Percentiles rank a stretch among this genome's conserved stretches.
Evolutionary conservation across 2,113 vertebrate species (phyloP).

Genomic region (Dendrocopos noguchii): DNA sequence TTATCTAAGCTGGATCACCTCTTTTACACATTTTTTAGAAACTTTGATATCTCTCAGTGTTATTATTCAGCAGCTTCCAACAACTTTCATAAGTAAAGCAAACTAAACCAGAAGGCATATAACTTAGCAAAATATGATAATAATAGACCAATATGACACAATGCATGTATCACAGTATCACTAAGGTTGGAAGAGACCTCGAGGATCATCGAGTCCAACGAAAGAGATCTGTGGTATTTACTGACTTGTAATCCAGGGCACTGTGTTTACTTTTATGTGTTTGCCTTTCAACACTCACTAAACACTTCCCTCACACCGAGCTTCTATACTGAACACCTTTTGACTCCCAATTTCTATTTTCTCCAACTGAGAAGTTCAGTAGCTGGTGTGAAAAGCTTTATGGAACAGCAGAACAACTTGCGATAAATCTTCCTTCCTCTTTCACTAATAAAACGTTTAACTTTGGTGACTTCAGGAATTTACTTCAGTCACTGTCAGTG

Average conservation of each 20-base stretch:
- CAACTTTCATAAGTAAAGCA: neutral
- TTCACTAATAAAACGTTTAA: neutral
- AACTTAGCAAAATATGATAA: neutral
- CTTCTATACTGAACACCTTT: constrained; percentile 74
- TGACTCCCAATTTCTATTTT: constrained; percentile 73
- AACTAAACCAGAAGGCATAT: neutral
- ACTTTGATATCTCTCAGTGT: neutral
- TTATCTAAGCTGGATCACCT: neutral
- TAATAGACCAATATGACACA: neutral
- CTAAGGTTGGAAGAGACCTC: too few relatives aligned
- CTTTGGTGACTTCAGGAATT: neutral
- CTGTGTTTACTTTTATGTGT: constrained; percentile 80
- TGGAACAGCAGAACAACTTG: neutral
- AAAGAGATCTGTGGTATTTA: constrained; percentile 26
- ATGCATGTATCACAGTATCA: too few relatives aligned
- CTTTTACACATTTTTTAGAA: neutral
- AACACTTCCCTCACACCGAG: constrained; percentile 76
- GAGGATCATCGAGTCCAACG: too few relatives aligned
- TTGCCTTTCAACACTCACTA: constrained; percentile 72
- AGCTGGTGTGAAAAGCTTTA: constrained; percentile 80
- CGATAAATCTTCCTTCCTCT: neutral
- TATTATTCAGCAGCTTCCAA: neutral
- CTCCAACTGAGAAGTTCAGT: constrained; percentile 80
- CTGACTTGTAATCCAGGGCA: constrained; percentile 73
- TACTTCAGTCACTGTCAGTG: neutral